Percentiles rank a stretch among this genome's conserved stretches.
Evolutionary conservation across 2,797 vertebrate species (phyloP).

Genomic region (Platyrinchus mystaceus): DNA sequence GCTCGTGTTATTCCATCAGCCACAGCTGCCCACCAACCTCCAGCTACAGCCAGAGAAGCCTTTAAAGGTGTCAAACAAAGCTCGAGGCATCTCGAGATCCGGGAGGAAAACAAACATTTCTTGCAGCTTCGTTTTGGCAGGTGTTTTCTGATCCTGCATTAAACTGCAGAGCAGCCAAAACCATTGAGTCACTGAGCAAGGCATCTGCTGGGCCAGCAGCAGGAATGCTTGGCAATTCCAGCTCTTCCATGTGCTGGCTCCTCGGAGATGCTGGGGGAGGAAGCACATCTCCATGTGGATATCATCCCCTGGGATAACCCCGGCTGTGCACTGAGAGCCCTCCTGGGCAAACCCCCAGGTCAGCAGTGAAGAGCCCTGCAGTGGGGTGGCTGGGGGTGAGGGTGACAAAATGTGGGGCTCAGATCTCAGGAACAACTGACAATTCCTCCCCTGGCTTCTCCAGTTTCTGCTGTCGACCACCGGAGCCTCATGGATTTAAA

Average conservation of each 20-base stretch:
- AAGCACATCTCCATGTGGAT: not conserved
- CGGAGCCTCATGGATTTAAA: not conserved
- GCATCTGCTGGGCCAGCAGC: not conserved
- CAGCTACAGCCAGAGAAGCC: not conserved
- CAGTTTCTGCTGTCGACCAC: not conserved
- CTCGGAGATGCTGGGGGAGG: not conserved
- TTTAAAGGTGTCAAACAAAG: not conserved
- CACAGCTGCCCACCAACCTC: not conserved
- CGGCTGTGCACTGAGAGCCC: not conserved
- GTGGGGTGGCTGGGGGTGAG: not conserved
- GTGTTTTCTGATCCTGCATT: not conserved
- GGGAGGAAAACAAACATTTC: not conserved
- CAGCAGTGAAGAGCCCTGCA: not conserved
- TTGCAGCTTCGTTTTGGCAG: not conserved
- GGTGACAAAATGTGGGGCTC: not conserved
- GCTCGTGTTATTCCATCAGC: not conserved
- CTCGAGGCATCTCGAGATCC: not conserved
- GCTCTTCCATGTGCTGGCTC: not conserved
- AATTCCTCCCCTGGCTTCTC: not conserved
- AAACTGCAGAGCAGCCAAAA: not conserved
- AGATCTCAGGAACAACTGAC: not conserved
- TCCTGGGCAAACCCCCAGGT: not conserved
- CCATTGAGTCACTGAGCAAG: constrained; percentile 1
- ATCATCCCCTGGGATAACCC: not conserved
- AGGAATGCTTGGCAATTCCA: not conserved